phyloP scores from a whole-genome alignment of 2,888 invertebrate species.

The Cryptus armator region DNA sequence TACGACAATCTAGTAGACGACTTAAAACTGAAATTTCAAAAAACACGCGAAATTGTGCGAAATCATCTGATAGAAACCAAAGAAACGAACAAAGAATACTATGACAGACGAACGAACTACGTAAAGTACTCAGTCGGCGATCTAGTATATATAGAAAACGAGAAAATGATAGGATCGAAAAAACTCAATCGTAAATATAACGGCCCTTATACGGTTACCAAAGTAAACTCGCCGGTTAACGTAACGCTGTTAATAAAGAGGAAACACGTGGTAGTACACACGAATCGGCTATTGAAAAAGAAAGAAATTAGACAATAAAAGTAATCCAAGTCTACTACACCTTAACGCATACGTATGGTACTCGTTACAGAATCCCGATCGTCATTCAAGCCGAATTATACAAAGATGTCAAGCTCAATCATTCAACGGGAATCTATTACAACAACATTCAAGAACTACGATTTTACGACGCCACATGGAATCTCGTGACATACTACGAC shows the following conservation, averaged over 20 bases:
- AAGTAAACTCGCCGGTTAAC: slow-evolving; percentile 69
- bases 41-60: slow-evolving; percentile 69
- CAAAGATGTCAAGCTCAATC: slow-evolving; percentile 31
- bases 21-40: slow-evolving; percentile 70
- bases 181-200: slow-evolving; percentile 53
- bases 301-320: slow-evolving; percentile 1
- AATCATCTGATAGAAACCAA: slow-evolving; percentile 70
- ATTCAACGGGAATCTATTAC: slow-evolving; percentile 61
- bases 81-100: slow-evolving; percentile 69
- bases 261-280: slow-evolving; percentile 56
- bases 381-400: slow-evolving; percentile 15
- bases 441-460: slow-evolving; percentile 51
- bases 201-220: slow-evolving; percentile 66
- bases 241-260: slow-evolving; percentile 44
- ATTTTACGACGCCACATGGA: slow-evolving; percentile 45
- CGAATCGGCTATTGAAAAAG: slow-evolving; percentile 1
- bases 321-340: background rate
- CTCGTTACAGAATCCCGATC: slow-evolving; percentile 5
- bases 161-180: slow-evolving; percentile 52
- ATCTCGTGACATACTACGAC: slow-evolving; percentile 27
- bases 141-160: slow-evolving; percentile 63
- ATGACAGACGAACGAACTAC: slow-evolving; percentile 66
- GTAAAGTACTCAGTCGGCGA: slow-evolving; percentile 68
- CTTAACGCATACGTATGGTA: background rate
- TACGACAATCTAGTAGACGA: slow-evolving; percentile 72